A percentile compares a stretch with the other conserved stretches of the same genome.
phyloP scores from a whole-genome alignment of 2,888 invertebrate genomes.

The Morpho achilles region DNA sequence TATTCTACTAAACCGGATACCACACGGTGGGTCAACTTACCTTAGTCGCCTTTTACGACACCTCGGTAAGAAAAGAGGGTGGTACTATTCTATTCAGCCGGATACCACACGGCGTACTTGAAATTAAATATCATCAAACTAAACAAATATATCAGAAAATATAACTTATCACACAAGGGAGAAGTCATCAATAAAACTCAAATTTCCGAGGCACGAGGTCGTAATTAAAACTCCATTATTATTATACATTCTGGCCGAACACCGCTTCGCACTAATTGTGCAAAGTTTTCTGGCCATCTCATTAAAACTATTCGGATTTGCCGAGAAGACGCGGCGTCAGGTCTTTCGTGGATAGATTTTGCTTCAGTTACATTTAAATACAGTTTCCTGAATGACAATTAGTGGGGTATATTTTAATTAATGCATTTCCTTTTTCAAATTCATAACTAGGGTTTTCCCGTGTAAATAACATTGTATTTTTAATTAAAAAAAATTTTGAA shows the following conservation, averaged over 20 bases:
- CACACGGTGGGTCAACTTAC: too few species aligned
- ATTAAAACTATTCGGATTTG: slow-evolving; percentile 52
- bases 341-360: slow-evolving; percentile 24
- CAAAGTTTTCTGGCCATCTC: slow-evolving; percentile 49
- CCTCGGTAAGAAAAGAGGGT: too few species aligned
- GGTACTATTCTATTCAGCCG: too few species aligned
- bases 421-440: neutral
- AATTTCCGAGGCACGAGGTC: slow-evolving; percentile 11
- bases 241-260: slow-evolving; percentile 26
- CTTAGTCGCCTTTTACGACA: too few species aligned
- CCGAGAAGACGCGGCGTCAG: slow-evolving; percentile 29
- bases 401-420: neutral
- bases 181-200: slow-evolving; percentile 15
- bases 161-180: neutral
- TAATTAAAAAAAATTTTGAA: too few species aligned
- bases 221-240: slow-evolving; percentile 41
- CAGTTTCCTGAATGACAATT: slow-evolving; percentile 3
- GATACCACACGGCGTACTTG: too few species aligned
- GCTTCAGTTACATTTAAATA: slow-evolving; percentile 11
- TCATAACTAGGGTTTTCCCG: too few species aligned
- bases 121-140: too few species aligned
- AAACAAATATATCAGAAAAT: too few species aligned
- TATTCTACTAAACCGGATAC: too few species aligned
- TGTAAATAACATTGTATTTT: too few species aligned
- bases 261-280: slow-evolving; percentile 47